These are phyloP conservation scores for Ictidomys tridecemlineatus DNA, from an alignment of 2,113 vertebrate species.

Conservation along the genomic window DNA sequence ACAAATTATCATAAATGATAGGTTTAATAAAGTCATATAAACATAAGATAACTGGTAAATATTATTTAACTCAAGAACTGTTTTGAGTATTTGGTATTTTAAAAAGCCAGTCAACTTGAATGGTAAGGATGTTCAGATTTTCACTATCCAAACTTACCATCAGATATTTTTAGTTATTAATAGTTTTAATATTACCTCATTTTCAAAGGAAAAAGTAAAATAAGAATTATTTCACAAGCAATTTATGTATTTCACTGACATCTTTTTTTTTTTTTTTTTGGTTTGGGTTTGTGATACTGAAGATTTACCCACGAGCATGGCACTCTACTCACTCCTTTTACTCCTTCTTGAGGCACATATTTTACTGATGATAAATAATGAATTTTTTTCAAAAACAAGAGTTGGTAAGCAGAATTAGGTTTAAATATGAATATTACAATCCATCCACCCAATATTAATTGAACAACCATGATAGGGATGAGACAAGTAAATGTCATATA, in stretches of 20 bases:
- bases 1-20: conserved; percentile 33
- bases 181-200: conserved; percentile 14
- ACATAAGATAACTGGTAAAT: not conserved
- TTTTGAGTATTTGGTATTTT: not conserved
- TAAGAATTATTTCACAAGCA: conserved; percentile 37
- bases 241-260: not conserved
- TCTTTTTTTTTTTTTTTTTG: not conserved
- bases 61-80: conserved; percentile 30
- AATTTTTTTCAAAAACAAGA: conserved; percentile 53
- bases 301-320: not conserved
- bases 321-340: not conserved
- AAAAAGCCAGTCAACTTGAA: not conserved
- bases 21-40: conserved; percentile 55
- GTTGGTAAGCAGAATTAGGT: conserved; percentile 10
- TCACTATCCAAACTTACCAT: conserved; percentile 17
- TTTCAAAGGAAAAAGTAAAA: conserved; percentile 25
- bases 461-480: not conserved
- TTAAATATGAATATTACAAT: conserved; percentile 24
- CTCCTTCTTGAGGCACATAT: not conserved
- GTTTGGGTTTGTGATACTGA: not conserved
- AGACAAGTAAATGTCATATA: not conserved
- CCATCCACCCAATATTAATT: not conserved
- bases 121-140: conserved; percentile 24
- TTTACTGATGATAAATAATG: not conserved
- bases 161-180: not conserved